These are phyloP conservation scores for Leistus spinibarbis DNA, from an alignment of 2,888 invertebrate species.

Conservation along the genomic window DNA sequence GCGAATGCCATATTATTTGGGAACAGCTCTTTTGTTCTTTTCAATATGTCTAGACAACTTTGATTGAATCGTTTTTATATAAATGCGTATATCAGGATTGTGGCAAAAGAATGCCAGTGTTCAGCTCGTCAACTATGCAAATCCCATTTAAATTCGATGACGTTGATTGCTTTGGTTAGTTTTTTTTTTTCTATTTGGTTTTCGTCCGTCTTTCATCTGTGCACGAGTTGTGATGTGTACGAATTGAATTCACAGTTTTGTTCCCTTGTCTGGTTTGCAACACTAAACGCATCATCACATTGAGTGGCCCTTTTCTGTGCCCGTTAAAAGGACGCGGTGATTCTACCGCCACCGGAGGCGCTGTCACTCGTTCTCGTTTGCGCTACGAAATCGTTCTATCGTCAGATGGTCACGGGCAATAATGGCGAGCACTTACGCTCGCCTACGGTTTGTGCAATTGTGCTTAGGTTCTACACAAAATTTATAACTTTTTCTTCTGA, in stretches of 20 bases:
- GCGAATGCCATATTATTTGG: too few species aligned
- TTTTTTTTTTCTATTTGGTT: too few species aligned
- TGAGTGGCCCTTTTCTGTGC: neutral
- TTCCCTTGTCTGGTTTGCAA: neutral
- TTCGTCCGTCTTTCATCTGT: neutral
- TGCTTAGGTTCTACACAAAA: neutral
- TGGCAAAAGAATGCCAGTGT: too few species aligned
- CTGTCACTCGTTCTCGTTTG: neutral
- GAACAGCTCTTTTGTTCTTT: too few species aligned
- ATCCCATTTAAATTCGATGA: too few species aligned
- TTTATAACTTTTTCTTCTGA: too few species aligned
- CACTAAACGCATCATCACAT: neutral
- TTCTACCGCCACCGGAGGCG: neutral
- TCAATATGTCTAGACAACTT: too few species aligned
- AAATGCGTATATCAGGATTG: too few species aligned
- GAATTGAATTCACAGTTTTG: neutral
- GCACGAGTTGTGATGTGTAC: neutral
- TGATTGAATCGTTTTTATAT: too few species aligned
- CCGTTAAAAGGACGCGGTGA: neutral
- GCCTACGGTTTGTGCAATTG: too few species aligned
- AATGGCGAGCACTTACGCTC: neutral
- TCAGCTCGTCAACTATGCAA: too few species aligned
- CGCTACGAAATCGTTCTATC: neutral
- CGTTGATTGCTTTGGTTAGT: too few species aligned
- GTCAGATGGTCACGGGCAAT: neutral